Conservation (phyloP, 2,797 vertebrate genomes). For the Argyrosomus regius region DNA sequence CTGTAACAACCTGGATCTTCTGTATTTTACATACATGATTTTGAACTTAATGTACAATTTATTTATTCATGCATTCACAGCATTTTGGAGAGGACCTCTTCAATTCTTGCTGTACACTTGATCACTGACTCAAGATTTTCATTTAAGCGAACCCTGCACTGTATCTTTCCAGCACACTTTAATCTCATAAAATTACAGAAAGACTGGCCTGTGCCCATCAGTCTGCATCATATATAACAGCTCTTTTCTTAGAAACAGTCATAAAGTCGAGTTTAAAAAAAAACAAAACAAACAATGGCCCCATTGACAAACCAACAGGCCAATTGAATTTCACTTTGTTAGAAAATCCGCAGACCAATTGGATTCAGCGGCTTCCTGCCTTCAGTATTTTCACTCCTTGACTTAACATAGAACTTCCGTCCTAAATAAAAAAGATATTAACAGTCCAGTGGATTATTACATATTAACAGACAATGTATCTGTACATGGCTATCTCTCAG, state of each 20-base stretch:
- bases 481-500: slow-evolving; percentile 56
- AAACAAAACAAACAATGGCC: slow-evolving; percentile 15
- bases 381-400: slow-evolving; percentile 9
- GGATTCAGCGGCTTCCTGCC: slow-evolving; percentile 20
- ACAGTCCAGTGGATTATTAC: slow-evolving; percentile 60
- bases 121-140: slow-evolving; percentile 7
- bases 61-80: slow-evolving; percentile 4
- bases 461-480: slow-evolving; percentile 50
- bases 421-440: slow-evolving; percentile 47
- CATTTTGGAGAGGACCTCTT: slow-evolving; percentile 48
- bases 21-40: slow-evolving; percentile 8
- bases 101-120: slow-evolving; percentile 35
- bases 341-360: slow-evolving; percentile 38
- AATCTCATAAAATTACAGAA: slow-evolving; percentile 53
- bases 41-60: neutral
- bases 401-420: slow-evolving; percentile 40
- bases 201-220: slow-evolving; percentile 37
- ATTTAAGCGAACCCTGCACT: slow-evolving; percentile 26
- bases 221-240: slow-evolving; percentile 62
- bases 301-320: slow-evolving; percentile 35
- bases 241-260: slow-evolving; percentile 81
- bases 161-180: slow-evolving; percentile 36
- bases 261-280: slow-evolving; percentile 66
- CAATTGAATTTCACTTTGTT: slow-evolving; percentile 37
- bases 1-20: neutral